These are phyloP conservation scores for Axinella damicornis DNA, from an alignment of 37 sponge, comb jelly and placozoan species.

Conservation along the genomic window DNA sequence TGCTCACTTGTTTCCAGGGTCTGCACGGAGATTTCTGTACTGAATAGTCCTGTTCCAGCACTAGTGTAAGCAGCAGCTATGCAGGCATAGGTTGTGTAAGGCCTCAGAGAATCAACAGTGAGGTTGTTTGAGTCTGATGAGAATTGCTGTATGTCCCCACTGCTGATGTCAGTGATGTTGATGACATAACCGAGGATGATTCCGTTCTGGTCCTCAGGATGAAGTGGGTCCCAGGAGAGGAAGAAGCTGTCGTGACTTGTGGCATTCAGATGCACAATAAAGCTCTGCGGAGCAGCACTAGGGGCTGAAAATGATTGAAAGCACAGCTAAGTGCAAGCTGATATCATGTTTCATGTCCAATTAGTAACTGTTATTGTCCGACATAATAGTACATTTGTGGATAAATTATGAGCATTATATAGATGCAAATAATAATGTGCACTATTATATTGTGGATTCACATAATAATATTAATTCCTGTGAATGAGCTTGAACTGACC, in stretches of 20 bases:
- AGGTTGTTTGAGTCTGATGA: neutral
- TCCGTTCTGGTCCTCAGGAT: conserved; percentile 26
- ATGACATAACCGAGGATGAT: conserved; percentile 16
- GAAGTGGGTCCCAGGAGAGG: conserved; percentile 28
- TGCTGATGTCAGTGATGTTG: neutral
- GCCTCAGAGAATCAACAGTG: conserved; percentile 10
- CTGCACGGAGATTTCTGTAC: neutral
- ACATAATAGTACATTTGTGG: too few relatives aligned
- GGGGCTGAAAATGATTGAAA: too few relatives aligned
- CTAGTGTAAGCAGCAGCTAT: conserved; percentile 37
- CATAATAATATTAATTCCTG: neutral
- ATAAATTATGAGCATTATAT: too few relatives aligned
- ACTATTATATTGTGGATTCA: neutral
- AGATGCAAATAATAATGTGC: too few relatives aligned
- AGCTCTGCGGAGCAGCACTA: too few relatives aligned
- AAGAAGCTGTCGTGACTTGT: neutral
- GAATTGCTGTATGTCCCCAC: neutral
- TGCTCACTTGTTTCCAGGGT: conserved; percentile 30
- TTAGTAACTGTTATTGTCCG: too few relatives aligned
- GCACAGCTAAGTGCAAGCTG: too few relatives aligned
- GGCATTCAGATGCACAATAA: too few relatives aligned
- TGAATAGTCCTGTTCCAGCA: conserved; percentile 35
- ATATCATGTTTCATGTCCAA: too few relatives aligned
- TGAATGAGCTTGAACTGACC: neutral
- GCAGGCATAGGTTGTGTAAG: conserved; percentile 35